Percentiles rank a stretch among this genome's conserved stretches.
phyloP scores from a whole-genome alignment of 2,797 vertebrate species.

The Nothura maculosa region DNA sequence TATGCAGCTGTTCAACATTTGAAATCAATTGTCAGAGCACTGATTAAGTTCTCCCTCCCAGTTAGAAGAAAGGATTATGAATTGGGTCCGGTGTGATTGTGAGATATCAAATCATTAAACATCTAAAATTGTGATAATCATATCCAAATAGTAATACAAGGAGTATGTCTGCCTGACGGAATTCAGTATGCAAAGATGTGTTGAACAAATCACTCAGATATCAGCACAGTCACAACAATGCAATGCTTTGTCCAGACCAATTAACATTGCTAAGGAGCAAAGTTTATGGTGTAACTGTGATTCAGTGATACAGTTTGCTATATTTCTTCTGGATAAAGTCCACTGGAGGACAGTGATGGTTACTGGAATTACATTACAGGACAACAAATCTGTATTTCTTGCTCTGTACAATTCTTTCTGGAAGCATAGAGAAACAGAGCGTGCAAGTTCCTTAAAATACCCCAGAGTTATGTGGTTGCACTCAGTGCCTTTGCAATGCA shows the following conservation, averaged over 20 bases:
- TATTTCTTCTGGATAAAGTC: background rate
- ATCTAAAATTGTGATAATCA: no score
- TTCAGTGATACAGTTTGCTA: background rate
- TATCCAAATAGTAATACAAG: background rate
- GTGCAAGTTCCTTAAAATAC: accelerated
- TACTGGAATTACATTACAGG: background rate
- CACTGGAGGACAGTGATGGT: background rate
- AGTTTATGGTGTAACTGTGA: background rate
- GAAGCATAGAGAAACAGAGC: background rate
- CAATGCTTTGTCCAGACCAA: background rate
- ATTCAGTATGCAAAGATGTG: background rate
- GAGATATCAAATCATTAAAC: background rate
- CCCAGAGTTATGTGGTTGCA: background rate
- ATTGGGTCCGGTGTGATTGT: background rate
- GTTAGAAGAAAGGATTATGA: background rate
- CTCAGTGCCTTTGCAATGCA: background rate
- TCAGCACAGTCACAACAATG: background rate
- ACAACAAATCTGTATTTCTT: background rate
- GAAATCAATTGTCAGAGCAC: background rate
- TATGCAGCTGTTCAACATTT: background rate
- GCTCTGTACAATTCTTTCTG: background rate
- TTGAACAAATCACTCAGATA: background rate
- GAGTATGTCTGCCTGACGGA: background rate
- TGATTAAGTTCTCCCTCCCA: background rate
- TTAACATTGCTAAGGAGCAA: background rate